These are phyloP conservation scores for Prenolepis imparis DNA, from an alignment of 2,888 invertebrate species.

Conservation along the genomic window DNA sequence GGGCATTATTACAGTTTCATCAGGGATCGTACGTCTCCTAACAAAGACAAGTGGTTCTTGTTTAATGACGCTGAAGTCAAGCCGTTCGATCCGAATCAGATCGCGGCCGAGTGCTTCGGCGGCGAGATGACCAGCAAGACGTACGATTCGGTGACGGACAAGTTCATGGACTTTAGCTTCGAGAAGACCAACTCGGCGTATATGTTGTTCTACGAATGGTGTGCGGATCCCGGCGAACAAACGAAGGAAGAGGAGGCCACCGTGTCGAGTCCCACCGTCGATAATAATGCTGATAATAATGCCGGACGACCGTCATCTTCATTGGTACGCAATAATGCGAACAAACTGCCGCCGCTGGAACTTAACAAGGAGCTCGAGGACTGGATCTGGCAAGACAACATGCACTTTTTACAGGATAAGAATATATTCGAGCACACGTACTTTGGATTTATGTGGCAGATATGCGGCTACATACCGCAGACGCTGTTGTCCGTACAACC, in stretches of 20 bases:
- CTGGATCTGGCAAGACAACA: constrained; percentile 99
- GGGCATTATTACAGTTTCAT: constrained; percentile 99
- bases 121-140: constrained; percentile 99
- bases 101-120: constrained; percentile 98
- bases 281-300: constrained; percentile 8
- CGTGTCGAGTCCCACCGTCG: constrained; percentile 77
- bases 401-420: constrained; percentile 97
- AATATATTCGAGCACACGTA: constrained; percentile 98
- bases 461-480: constrained; percentile 97
- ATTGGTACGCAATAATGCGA: constrained; percentile 70
- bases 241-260: constrained; percentile 83
- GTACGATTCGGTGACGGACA: constrained; percentile 98
- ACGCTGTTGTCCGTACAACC: constrained; percentile 92
- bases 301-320: constrained; percentile 73
- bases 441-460: constrained; percentile 99
- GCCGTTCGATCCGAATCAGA: constrained; percentile 97
- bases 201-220: constrained; percentile 98
- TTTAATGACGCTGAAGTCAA: constrained; percentile 98
- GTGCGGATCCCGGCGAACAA: constrained; percentile 86
- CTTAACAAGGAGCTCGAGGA: constrained; percentile 94
- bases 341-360: constrained; percentile 86
- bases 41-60: constrained; percentile 96
- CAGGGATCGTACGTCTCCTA: constrained; percentile 91
- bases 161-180: constrained; percentile 98
- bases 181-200: constrained; percentile 99